A percentile compares a stretch with the other conserved stretches of the same genome.
Evolutionary conservation across 2,797 vertebrate genomes (phyloP).

Genomic region (Aldrovandia affinis): DNA sequence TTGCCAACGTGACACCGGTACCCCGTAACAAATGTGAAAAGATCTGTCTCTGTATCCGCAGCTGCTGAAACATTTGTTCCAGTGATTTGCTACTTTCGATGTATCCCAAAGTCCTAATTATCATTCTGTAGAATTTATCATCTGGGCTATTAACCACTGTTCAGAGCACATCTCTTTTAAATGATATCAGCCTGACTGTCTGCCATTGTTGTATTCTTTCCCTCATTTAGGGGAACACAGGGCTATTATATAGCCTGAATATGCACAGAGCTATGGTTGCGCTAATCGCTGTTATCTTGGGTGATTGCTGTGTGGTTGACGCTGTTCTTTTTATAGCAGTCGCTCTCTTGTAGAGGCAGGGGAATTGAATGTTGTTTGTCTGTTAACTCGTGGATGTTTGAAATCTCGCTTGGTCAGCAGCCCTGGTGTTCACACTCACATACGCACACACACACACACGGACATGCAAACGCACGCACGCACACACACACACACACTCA

Average conservation of each 20-base stretch:
- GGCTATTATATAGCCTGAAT: constrained; percentile 26
- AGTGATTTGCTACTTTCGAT: constrained; percentile 12
- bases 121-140: constrained; percentile 30
- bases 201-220: constrained; percentile 29
- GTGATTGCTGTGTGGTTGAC: constrained; percentile 21
- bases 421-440: neutral
- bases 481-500: neutral
- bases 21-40: constrained; percentile 23
- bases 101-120: constrained; percentile 32
- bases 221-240: constrained; percentile 19
- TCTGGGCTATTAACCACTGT: constrained; percentile 32
- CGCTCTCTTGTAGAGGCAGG: constrained; percentile 15
- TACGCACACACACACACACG: neutral
- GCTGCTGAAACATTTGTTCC: constrained; percentile 27
- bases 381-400: constrained; percentile 23
- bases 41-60: constrained; percentile 29
- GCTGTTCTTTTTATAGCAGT: constrained; percentile 2
- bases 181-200: constrained; percentile 27
- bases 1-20: neutral
- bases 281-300: constrained; percentile 30
- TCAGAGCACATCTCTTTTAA: constrained; percentile 23
- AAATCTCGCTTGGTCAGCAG: constrained; percentile 21
- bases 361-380: constrained; percentile 32
- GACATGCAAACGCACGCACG: neutral
- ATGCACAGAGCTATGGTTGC: constrained; percentile 20